Percentiles rank a stretch among this genome's conserved stretches.
phyloP scores from a whole-genome alignment of 1,140 invertebrate species.

The Drosophila parvula region DNA sequence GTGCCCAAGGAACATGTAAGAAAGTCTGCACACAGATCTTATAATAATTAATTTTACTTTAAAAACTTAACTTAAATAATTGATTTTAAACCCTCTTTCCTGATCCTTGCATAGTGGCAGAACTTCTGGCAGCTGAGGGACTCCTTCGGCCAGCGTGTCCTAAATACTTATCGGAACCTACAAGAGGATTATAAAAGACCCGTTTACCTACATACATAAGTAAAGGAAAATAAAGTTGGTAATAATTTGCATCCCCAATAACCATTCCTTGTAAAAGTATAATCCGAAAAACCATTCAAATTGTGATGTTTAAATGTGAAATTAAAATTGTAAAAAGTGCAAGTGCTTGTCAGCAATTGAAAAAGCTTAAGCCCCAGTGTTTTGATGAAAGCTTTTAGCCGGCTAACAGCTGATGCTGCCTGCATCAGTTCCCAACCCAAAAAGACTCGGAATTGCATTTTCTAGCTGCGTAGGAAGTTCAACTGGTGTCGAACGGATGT shows the following conservation, averaged over 20 bases:
- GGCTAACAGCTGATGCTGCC: constrained; percentile 26
- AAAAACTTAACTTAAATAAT: too few species aligned
- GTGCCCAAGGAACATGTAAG: constrained; percentile 83
- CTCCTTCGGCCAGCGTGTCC: constrained; percentile 84
- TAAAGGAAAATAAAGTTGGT: background rate
- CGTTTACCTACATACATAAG: constrained; percentile 52
- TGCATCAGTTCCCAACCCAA: constrained; percentile 12
- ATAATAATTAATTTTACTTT: too few species aligned
- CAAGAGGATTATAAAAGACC: constrained; percentile 22
- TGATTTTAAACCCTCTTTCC: too few species aligned
- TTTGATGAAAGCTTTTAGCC: constrained; percentile 28
- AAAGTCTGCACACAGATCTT: background rate
- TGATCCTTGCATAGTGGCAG: constrained; percentile 85
- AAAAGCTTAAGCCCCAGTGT: constrained; percentile 25
- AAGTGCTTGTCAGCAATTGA: constrained; percentile 3
- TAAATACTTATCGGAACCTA: constrained; percentile 85
- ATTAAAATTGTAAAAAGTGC: constrained; percentile 23
- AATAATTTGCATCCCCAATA: background rate
- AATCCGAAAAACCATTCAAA: background rate
- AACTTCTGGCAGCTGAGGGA: constrained; percentile 86
- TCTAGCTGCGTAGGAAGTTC: constrained; percentile 34
- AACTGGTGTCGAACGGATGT: constrained; percentile 53
- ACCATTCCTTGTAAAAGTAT: background rate
- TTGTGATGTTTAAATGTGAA: background rate
- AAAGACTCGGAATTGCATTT: constrained; percentile 35